Evolutionary conservation across 2,113 vertebrate genomes (phyloP), one percentile per base, ranked within the genome.

Genomic region (Tichodroma muraria): DNA sequence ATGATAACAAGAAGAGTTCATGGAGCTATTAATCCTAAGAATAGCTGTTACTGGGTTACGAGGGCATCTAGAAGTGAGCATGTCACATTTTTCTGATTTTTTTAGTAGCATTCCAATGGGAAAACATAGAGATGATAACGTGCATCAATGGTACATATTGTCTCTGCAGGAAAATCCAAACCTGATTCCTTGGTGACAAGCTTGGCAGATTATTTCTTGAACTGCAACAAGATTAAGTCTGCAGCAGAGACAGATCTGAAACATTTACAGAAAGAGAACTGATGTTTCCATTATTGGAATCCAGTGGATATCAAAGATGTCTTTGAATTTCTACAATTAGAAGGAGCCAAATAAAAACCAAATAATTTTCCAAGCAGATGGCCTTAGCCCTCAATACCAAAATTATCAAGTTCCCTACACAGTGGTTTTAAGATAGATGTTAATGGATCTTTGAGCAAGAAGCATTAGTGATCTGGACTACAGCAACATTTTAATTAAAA

Each of bases 401-500:
- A 90, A 93, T 84, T 24, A 91, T 81, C 92, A 35, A 92, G 83
- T 24, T 89, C 63, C 54, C 28, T 40, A 33, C 90, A 72, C 6
- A 91, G 93, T 72, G 91, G 84, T 59, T 96, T 95, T n/a, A 37
- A 79, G 82, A 49, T 71, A 40, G 81, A 89, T 90, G 93, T 83
- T 89, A 71, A 70, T 90, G 88, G 85, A 52, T 82, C 85, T 90
- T 35, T 13, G 64, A 70, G 78, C 45, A 44, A 89, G 89, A 23
- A 81, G 92, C 61, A 89, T 89, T 68, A 84, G 89, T 69, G 93
- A 91, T 78, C 89, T 65, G 80, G 63, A 30, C 49, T 42, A 45
- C 18, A 80, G 89, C 64, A 56, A 93, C 61, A 60, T 91, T 96
- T 95, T 97, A 94, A 97, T 97, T 97, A 96, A 94, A 91, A 96